Base-by-base conservation (phyloP, 2,797 vertebrate species). In the Tenualosa thibaudeaui region DNA sequence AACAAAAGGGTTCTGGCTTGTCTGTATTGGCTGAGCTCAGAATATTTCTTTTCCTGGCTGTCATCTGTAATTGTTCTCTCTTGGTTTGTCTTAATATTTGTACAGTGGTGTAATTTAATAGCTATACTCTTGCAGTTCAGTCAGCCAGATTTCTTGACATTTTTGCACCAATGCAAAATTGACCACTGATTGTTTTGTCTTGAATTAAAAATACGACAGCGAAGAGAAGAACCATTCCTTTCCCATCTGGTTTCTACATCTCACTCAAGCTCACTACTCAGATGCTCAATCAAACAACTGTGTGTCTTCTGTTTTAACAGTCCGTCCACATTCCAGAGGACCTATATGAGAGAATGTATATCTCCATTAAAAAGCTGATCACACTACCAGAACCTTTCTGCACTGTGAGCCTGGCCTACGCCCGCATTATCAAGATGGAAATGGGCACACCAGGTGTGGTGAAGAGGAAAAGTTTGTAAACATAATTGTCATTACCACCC, bases 301-400 rank as follows among this genome's bases (percentile, higher is more conserved):
- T 82, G 19, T 51, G 24, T 81, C 84, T 84, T 85, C 50, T 8
- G 0, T 37, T 10, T 37, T 86, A 43, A 5, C 92, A 98, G 97
- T 95, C 95, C 56, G 93, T 91, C 0, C 93, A 89, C 60, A 91
- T 97, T 93, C 91, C 96, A 0, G 91, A 92, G 0, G 94, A 95
- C 81, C 91, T 97, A 85, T 95, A 94, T 71, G 86, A 85, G 84
- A 93, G 94, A 58, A 93, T 93, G 24, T 96, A 95, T 0, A 85
- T 93, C 37, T 93, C 96, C 89, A 95, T 97, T 86, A 96, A 91
- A 86, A 93, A 91, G 86, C 87, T 97, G 81, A 90, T 97, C 81
- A 96, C 94, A 0, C 92, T 97, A 85, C 96, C 97, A 0, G 90
- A 93, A 46, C 97, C 97, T 22, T 96, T 95, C 90, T 96, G 96